A percentile compares a stretch with the other conserved stretches of the same genome.
phyloP scores from a whole-genome alignment of 2,888 invertebrate genomes.

The Carabus problematicus region DNA sequence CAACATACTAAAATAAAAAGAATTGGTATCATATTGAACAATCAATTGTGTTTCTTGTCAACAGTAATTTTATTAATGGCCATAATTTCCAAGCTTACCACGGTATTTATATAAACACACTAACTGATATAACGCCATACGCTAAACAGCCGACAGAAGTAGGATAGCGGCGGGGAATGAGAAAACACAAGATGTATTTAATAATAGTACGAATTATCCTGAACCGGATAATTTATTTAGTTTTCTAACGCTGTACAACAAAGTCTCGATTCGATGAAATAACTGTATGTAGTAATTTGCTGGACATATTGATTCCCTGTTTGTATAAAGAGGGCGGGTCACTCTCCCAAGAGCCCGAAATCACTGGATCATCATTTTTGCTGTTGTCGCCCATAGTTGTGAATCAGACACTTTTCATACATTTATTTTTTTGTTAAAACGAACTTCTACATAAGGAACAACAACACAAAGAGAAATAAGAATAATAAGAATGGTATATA shows the following conservation, averaged over 20 bases:
- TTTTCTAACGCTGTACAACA: conserved; percentile 56
- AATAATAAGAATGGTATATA: too few relatives aligned
- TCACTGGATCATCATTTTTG: conserved; percentile 51
- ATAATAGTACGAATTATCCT: conserved; percentile 46
- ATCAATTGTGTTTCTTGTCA: conserved; percentile 13
- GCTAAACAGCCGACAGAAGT: conserved; percentile 15
- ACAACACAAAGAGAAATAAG: conserved; percentile 45
- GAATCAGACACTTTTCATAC: conserved; percentile 48
- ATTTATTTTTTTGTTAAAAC: conserved; percentile 47
- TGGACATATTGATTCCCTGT: too few relatives aligned
- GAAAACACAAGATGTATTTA: conserved; percentile 48
- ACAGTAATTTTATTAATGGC: conserved; percentile 41
- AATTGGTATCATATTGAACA: conserved; percentile 10
- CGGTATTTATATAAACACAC: conserved; percentile 24
- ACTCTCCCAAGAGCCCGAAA: conserved; percentile 53
- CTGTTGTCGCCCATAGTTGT: conserved; percentile 45
- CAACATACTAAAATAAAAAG: neutral
- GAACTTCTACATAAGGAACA: conserved; percentile 50
- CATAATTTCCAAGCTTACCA: conserved; percentile 35
- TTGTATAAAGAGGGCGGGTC: too few relatives aligned
- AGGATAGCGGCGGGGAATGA: conserved; percentile 44
- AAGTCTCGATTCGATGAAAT: conserved; percentile 46
- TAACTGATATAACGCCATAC: conserved; percentile 19
- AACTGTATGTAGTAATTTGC: conserved; percentile 62
- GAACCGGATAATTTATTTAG: conserved; percentile 49